Base-by-base conservation (phyloP, 2,797 vertebrate species). In the Bufotes viridis region DNA sequence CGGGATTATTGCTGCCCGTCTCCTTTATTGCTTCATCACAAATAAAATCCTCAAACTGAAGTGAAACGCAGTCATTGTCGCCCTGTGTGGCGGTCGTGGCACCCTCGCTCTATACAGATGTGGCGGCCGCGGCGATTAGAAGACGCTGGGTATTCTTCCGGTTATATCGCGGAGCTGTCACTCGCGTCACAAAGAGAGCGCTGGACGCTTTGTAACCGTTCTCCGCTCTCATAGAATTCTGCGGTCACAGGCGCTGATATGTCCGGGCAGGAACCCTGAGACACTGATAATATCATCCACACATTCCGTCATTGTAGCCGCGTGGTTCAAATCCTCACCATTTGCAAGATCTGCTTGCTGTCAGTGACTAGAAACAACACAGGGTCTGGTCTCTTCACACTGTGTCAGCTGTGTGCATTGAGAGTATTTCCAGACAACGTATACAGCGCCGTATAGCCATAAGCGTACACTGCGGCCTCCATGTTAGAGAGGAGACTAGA, bases 1-100 rank as follows among this genome's bases (percentile, higher is more conserved):
- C 65, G n/a, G 67, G 65, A 60, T 79, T 78, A 79, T 88, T 69
- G 72, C 80, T 82, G 80, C 81, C 74, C 20, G 18, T 67, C 57
- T 76, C 61, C 76, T 84, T 79, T 79, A 88, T 84, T 88, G 72
- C 74, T 78, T 60, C 12, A 70, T 55, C 0, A 42, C 26, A 42
- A 42, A 42, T 42, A 49, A 42, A 18, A 74, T 15, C 70, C 34
- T 42, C 5, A 70, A 34, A 70, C 26, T 5, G 26, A 17, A 34
- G 67, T 2, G 6, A 18, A 29, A 18, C 24, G 1, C 26, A 1
- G 67, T 10, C 0, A 18, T 8, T 2, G 26, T 34, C 14, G 24
- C 14, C 14, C 26, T 70, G 7, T 26, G 14, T 70, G 26, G 24
- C 7, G 20, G 26, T 2, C 4, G n/a, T 7, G 6, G 29, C 70